Base-by-base conservation (phyloP, 1,140 invertebrate species). In the Drosophila santomea region DNA sequence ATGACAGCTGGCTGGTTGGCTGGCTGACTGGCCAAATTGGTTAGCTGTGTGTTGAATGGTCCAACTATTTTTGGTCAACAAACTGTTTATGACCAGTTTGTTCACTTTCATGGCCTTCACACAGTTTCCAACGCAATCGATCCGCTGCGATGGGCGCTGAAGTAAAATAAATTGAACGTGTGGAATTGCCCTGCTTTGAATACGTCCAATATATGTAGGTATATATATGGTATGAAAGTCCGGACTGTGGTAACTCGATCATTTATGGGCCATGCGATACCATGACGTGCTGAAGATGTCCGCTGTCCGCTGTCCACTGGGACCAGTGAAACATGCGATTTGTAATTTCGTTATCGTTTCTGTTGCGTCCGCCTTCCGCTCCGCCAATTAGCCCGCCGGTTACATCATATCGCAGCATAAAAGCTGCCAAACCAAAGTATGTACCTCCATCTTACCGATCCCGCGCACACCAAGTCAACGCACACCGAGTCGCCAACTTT, bases 51-150 rank as follows among this genome's bases (percentile, higher is more conserved):
- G 8, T 36, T 63, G 59, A 55, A 35, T 63, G 64, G 63, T 39
- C 58, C 66, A 68, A 64, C 55, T 48, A 61, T 61, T 63, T 88
- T 88, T 88, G 84, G 84, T 89, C 84, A 88, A 88, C 84, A 88
- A 88, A 86, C 82, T 86, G 56, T 86, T 86, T 83, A 83, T 73
- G 72, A 78, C 82, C 80, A 81, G 82, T 86, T 88, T 72, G 76
- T 89, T 89, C 80, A 89, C 84, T 89, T 89, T 89, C 84, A 78
- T 89, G 84, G 84, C 84, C 84, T 89, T 89, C 84, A 89, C 84
- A 89, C 84, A 89, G 73, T 84, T 89, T 80, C 41, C 80, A 67
- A 69, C 74, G 82, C 66, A 69, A 67, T 76, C 60, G 64, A 62
- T 64, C 71, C 51, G n/a, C 41, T 6, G 39, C 61, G 41, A 15